Evolutionary conservation across 2,113 vertebrate genomes (phyloP), one percentile per base, ranked within the genome.

Genomic region (Anoplopoma fimbria): DNA sequence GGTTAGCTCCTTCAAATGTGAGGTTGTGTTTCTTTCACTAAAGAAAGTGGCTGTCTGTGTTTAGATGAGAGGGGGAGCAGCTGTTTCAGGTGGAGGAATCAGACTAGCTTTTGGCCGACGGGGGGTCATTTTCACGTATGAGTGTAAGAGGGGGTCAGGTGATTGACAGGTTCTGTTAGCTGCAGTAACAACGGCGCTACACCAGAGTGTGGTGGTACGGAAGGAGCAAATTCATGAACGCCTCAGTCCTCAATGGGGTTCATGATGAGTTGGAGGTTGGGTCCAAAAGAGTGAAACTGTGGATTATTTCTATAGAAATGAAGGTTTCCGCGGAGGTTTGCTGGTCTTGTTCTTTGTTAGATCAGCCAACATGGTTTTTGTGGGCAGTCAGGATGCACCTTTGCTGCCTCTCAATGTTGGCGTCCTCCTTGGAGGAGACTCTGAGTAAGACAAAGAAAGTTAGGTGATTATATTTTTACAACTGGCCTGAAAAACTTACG

Each of bases 1-100:
- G 85, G 53, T 82, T 63, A 76, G 38, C 70, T 36, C 81, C 83
- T 90, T 58, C 60, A 73, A 86, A 86, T 81, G 19, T 33, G 82
- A 83, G 80, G 77, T 73, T 29, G 34, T 33, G 57, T 1, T 25
- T 69, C 36, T 63, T 71, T 75, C 23, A 58, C 36, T 51, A 45
- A 53, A 55, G 53, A 21, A 60, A 65, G 65, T 15, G 29, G 23
- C 67, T 70, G 4, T 17, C 73, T 81, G 68, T 79, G 67, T 77
- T 77, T 27, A 62, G 31, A 73, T 33, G 61, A 74, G 36, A 77
- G 60, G 23, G 23, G 34, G 78, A 81, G 73, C 34, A 58, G 84
- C 67, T 76, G 75, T 38, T 36, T 81, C 53, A 82, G 76, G 29
- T 58, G 65, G 12, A 69, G 29, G 36, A 67, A 49, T 9, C 49